These are phyloP conservation scores for Entomobrya multifasciata DNA, from an alignment of 2,888 invertebrate species.

Conservation along the genomic window DNA sequence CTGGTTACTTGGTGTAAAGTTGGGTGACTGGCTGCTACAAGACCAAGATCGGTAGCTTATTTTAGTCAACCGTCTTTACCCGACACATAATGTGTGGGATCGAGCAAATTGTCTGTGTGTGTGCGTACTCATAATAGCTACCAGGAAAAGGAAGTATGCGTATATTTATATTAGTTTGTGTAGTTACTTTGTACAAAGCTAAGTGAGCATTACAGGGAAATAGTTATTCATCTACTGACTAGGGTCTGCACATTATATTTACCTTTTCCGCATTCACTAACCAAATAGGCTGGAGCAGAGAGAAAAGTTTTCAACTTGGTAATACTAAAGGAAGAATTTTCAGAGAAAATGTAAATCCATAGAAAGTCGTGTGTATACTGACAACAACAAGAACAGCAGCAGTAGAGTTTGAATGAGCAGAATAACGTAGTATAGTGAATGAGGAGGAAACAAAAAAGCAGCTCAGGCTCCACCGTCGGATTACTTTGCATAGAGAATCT, in stretches of 20 bases:
- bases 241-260: background rate
- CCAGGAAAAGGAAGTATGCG: background rate
- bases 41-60: constrained; percentile 30
- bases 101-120: constrained; percentile 46
- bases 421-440: background rate
- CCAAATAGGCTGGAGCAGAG: background rate
- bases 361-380: background rate
- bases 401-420: background rate
- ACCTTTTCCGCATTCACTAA: background rate
- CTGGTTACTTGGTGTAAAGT: background rate
- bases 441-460: background rate
- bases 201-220: constrained; percentile 24
- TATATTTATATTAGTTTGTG: too few species aligned
- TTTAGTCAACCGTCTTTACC: constrained; percentile 32
- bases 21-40: background rate
- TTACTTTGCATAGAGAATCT: constrained; percentile 56
- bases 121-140: background rate
- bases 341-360: background rate
- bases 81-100: background rate
- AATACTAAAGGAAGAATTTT: constrained; percentile 31
- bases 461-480: constrained; percentile 20
- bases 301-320: constrained; percentile 10
- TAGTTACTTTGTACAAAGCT: background rate
- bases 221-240: background rate
- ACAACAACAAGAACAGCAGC: background rate